Evolutionary conservation across 2,888 invertebrate genomes (phyloP).

Genomic region (Leucoma salicis): DNA sequence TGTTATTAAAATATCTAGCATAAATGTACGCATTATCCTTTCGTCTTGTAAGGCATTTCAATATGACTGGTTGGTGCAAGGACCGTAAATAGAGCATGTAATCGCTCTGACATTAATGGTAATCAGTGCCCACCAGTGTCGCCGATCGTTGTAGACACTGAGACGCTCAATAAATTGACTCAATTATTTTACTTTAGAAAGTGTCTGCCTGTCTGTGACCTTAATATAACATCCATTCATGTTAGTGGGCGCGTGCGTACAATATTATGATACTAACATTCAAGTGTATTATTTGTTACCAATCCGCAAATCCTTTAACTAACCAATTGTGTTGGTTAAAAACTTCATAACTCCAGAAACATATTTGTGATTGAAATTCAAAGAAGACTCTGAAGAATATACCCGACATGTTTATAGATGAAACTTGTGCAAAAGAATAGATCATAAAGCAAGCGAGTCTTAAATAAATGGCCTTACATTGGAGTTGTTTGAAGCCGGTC

Average conservation of each 20-base stretch:
- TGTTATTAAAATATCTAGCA: background rate
- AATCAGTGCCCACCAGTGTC: slow-evolving; percentile 46
- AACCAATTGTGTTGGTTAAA: background rate
- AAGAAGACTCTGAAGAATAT: slow-evolving; percentile 7
- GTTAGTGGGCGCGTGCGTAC: slow-evolving; percentile 37
- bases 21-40: slow-evolving; percentile 17
- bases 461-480: slow-evolving; percentile 35
- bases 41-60: slow-evolving; percentile 15
- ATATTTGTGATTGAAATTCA: no score
- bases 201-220: slow-evolving; percentile 51
- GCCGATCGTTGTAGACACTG: slow-evolving; percentile 53
- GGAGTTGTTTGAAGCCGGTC: slow-evolving; percentile 23
- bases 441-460: slow-evolving; percentile 39
- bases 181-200: slow-evolving; percentile 61
- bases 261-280: slow-evolving; percentile 40
- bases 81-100: slow-evolving; percentile 28
- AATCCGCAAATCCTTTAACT: slow-evolving; percentile 6
- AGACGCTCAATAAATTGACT: slow-evolving; percentile 58
- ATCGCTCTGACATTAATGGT: slow-evolving; percentile 32
- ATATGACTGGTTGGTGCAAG: slow-evolving; percentile 16
- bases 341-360: slow-evolving; percentile 4
- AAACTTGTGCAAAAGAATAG: slow-evolving; percentile 25
- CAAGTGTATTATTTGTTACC: slow-evolving; percentile 26
- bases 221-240: slow-evolving; percentile 62
- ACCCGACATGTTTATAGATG: slow-evolving; percentile 25